Evolutionary conservation across 2,797 vertebrate genomes (phyloP).

Genomic region (Podarcis lilfordi): DNA sequence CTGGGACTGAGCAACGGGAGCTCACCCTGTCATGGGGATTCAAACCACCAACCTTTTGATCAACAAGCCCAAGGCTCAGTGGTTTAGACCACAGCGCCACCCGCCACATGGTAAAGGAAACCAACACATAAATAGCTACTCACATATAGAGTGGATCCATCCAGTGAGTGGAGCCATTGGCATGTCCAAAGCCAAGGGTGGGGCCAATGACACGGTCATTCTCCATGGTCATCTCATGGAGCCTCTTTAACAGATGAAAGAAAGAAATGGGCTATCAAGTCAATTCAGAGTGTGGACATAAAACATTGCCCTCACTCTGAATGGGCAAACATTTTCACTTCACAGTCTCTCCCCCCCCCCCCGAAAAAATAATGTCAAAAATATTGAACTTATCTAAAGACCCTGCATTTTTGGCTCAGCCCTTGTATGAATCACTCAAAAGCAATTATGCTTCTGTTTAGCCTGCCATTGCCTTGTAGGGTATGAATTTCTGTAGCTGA

Average conservation of each 20-base stretch:
- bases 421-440: conserved; percentile 31
- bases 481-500: conserved; percentile 33
- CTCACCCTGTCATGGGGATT: too few species aligned
- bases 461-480: conserved; percentile 5
- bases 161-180: neutral
- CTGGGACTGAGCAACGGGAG: too few species aligned
- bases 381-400: too few species aligned
- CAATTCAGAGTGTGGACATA: neutral
- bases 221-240: neutral
- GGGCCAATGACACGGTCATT: neutral
- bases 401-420: neutral
- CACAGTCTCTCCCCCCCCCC: too few species aligned
- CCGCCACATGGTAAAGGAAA: neutral
- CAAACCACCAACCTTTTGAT: too few species aligned
- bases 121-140: neutral
- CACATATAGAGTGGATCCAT: neutral
- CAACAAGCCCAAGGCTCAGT: too few species aligned
- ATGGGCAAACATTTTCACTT: neutral
- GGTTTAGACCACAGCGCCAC: too few species aligned
- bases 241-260: neutral
- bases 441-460: conserved; percentile 41
- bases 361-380: neutral
- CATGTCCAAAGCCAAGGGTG: neutral
- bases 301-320: neutral
- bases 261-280: neutral